Conservation (phyloP, 1,140 invertebrate species). For the Musca vetustissima region DNA sequence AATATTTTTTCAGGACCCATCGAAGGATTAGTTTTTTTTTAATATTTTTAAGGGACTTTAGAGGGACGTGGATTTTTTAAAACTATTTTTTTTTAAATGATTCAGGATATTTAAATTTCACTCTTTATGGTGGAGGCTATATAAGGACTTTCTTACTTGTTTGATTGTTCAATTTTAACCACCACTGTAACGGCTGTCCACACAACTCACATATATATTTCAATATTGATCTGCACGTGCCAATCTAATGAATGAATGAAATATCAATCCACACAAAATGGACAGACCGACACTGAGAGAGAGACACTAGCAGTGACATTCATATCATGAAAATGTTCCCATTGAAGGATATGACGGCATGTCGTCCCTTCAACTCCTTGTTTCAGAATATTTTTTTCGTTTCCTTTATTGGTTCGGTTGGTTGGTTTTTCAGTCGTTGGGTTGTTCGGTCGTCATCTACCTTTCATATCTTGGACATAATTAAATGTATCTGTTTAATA, state of each 20-base stretch:
- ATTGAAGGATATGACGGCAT: not conserved
- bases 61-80: no score
- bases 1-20: no score
- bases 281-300: not conserved
- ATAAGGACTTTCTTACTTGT: no score
- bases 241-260: constrained; percentile 7
- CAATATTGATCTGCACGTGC: constrained; percentile 3
- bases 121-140: no score
- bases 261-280: constrained; percentile 9
- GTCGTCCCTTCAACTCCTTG: not conserved
- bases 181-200: not conserved
- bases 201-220: not conserved
- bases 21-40: no score
- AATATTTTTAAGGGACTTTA: no score
- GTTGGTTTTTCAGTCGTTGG: not conserved
- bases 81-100: no score
- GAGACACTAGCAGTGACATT: constrained; percentile 6
- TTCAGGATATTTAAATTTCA: no score
- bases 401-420: not conserved
- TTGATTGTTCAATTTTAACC: no score
- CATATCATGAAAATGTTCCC: not conserved
- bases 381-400: no score
- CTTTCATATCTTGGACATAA: not conserved
- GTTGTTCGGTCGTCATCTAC: not conserved
- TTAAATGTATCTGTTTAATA: constrained; percentile 23